Conservation (phyloP, 2,113 vertebrate genomes). For the Elephantulus edwardii region DNA sequence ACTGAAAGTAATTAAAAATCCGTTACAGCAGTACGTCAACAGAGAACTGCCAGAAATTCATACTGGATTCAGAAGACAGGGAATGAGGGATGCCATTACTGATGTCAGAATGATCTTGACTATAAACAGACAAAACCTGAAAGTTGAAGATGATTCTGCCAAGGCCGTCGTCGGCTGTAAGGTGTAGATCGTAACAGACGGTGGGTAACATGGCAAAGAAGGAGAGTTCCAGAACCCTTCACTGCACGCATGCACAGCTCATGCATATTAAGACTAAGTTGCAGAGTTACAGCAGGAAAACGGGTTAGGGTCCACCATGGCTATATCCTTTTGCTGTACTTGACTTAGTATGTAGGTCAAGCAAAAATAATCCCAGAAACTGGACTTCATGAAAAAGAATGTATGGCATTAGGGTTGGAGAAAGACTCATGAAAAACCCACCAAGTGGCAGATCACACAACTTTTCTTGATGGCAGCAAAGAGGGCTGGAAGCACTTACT, state of each 20-base stretch:
- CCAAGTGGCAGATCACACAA: neutral
- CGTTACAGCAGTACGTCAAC: neutral
- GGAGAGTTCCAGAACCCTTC: neutral
- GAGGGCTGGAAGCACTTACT: too few species aligned
- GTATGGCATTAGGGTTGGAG: neutral
- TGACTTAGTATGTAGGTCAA: too few species aligned
- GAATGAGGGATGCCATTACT: neutral
- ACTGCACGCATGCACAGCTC: neutral
- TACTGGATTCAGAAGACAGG: too few species aligned
- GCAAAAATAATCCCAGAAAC: too few species aligned
- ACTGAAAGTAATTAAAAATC: neutral
- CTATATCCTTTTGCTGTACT: too few species aligned
- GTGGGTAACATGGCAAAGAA: neutral
- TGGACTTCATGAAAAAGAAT: too few species aligned
- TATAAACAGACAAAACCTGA: neutral
- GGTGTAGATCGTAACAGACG: neutral
- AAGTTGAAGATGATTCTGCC: neutral
- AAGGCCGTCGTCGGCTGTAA: neutral
- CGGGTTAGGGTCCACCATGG: too few species aligned
- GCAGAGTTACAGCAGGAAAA: too few species aligned
- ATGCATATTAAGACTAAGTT: neutral
- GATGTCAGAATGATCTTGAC: neutral
- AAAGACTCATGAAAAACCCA: neutral
- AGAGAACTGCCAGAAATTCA: neutral
- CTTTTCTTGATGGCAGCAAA: neutral